Base-by-base conservation (phyloP, 2,888 invertebrate genomes). In the Nymphalis urticae region DNA sequence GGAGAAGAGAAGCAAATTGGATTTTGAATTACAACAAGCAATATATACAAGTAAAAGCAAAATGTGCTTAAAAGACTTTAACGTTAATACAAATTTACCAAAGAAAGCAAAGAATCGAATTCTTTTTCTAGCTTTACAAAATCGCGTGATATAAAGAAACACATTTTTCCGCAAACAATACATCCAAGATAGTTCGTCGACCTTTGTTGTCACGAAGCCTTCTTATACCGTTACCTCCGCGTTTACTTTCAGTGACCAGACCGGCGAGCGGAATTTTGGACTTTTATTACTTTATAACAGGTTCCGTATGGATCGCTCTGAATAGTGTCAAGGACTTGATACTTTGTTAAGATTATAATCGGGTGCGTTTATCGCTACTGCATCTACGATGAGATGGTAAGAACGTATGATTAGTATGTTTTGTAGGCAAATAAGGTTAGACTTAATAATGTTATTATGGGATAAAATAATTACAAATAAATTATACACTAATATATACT, bases 231-330 rank as follows among this genome's bases (percentile, higher is more conserved):
- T 87, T 86, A 83, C 42, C 68, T 73, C 76, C 74, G 75, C 79
- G 79, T 84, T 87, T 86, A 85, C 86, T 87, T 85, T 86, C 85
- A 80, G 80, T 80, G 80, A 82, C 80, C 72, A 70, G 53, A 69
- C 58, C 69, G 65, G 70, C 51, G 65, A 72, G 66, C 73, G 73
- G 74, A 73, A 75, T 76, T 74, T 77, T 58, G 72, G 69, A 63
- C 54, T 69, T 68, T 73, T 70, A 66, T 66, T 48, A 65, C 65
- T 32, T 61, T 27, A 21, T 24, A 67, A 67, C 62, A 56, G 62
- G 67, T 67, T 67, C 67, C 50, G 67, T 62, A 67, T 56, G 42
- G 24, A 42, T 19, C 36, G 36, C 19, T 58, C 54, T 17, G 16
- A 67, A 50, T 67, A 56, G 54, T 67, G 67, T 67, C 67, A 67